Evolutionary conservation across 2,888 invertebrate genomes (phyloP).

Genomic region (Polymixis lichenea): DNA sequence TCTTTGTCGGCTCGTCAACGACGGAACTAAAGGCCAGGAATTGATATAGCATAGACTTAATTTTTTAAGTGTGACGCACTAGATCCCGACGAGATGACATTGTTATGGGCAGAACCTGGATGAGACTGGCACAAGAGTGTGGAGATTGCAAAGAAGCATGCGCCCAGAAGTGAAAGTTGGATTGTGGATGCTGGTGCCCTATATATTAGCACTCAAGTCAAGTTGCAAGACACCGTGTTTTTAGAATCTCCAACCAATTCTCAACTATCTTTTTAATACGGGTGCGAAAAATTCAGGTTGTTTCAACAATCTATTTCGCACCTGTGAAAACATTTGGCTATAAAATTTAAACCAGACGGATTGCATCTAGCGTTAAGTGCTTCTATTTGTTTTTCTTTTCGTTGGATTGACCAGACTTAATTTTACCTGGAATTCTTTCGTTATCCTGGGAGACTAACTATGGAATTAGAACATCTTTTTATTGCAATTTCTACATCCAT

Average conservation of each 20-base stretch:
- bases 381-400: slow-evolving; percentile 22
- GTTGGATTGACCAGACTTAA: background rate
- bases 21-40: slow-evolving; percentile 6
- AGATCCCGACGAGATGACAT: background rate
- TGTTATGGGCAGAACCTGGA: background rate
- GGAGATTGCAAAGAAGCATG: background rate
- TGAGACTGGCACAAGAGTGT: background rate
- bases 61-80: slow-evolving; percentile 1
- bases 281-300: slow-evolving; percentile 3
- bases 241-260: background rate
- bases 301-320: slow-evolving; percentile 36
- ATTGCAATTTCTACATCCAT: background rate
- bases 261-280: background rate
- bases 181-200: background rate
- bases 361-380: slow-evolving; percentile 12
- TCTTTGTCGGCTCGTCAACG: background rate
- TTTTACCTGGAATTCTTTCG: slow-evolving; percentile 23
- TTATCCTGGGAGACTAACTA: slow-evolving; percentile 2
- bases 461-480: too few relatives aligned
- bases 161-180: too few relatives aligned
- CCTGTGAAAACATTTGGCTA: slow-evolving; percentile 52
- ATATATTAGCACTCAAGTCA: background rate
- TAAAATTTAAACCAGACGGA: slow-evolving; percentile 34
- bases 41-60: slow-evolving; percentile 19
- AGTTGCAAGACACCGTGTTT: background rate